A percentile compares a stretch with the other conserved stretches of the same genome.
Conservation (phyloP, 2,113 vertebrate genomes). For the Alces alces region DNA sequence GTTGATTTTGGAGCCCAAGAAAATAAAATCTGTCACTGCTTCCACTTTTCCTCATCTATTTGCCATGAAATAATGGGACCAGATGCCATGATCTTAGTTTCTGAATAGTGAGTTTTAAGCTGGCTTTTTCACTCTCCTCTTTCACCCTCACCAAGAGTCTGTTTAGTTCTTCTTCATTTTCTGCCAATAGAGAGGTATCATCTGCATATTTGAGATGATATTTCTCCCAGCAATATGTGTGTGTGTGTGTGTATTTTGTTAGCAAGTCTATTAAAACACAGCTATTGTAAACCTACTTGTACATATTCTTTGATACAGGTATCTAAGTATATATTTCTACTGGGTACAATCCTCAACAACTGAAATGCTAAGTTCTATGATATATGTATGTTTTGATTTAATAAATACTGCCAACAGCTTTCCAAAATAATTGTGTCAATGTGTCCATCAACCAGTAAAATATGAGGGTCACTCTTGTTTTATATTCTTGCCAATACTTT, state of each 20-base stretch:
- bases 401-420: background rate
- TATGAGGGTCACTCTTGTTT: background rate
- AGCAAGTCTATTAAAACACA: background rate
- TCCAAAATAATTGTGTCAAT: background rate
- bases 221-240: background rate
- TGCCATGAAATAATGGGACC: background rate
- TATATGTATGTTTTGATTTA: background rate
- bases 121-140: accelerated
- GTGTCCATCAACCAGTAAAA: background rate
- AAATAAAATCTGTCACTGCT: background rate
- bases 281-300: background rate
- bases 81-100: background rate
- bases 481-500: background rate
- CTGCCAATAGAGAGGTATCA: background rate
- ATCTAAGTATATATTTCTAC: background rate
- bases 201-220: background rate
- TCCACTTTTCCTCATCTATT: background rate
- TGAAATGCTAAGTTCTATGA: background rate
- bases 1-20: background rate
- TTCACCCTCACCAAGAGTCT: background rate
- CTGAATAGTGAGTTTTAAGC: background rate
- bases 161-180: background rate
- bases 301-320: background rate
- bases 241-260: background rate
- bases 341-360: background rate